phyloP scores from a whole-genome alignment of 2,888 invertebrate species.

The Gordius sp. region DNA sequence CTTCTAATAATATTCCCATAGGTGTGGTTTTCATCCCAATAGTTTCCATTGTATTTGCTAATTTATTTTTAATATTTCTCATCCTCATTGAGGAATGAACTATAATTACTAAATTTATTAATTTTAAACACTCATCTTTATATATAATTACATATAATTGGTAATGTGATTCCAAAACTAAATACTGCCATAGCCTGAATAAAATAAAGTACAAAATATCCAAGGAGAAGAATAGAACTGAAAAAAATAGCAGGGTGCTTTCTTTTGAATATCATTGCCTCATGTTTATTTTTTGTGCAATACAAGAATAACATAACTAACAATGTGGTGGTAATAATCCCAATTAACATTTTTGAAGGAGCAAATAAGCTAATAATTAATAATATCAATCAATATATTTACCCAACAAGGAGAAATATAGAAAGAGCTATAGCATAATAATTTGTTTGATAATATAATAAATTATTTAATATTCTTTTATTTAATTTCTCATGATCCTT shows the following conservation, averaged over 20 bases:
- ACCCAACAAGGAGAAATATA: constrained; percentile 7
- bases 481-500: not conserved
- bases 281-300: constrained; percentile 3
- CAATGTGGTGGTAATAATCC: not conserved
- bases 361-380: too few relatives aligned
- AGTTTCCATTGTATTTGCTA: constrained; percentile 12
- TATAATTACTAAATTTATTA: not conserved
- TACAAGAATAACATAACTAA: not conserved
- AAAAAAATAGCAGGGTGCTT: constrained; percentile 1
- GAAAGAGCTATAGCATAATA: not conserved
- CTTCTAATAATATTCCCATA: constrained; percentile 8
- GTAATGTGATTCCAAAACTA: constrained; percentile 2
- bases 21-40: not conserved
- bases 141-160: not conserved
- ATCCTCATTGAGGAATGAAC: constrained; percentile 1
- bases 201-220: not conserved
- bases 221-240: not conserved
- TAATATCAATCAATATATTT: not conserved
- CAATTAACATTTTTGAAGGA: not conserved
- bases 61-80: constrained; percentile 12
- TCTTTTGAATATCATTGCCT: not conserved
- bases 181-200: not conserved
- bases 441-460: constrained; percentile 14
- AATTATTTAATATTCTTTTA: constrained; percentile 4
- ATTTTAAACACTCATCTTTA: not conserved